Evolutionary conservation across 2,797 vertebrate species (phyloP), one percentile per base, ranked within the genome.

Genomic region (Sarcoramphus papa): DNA sequence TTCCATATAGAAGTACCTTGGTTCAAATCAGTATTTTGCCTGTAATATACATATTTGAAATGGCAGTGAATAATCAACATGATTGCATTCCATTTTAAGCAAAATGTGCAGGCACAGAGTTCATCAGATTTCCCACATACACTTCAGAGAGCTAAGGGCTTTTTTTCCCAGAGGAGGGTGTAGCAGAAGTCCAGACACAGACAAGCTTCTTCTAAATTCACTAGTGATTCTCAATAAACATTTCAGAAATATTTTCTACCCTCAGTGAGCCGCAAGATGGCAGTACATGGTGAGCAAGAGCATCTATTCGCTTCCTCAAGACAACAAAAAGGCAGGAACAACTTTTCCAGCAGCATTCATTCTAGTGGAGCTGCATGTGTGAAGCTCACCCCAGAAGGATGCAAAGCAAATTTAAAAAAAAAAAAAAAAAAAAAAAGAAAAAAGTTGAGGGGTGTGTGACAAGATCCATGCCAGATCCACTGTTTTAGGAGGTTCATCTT

Each of bases 401-500:
- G 7, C 20, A 74, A 85, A 82, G 30, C 1, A 41, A 65, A 54
- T 14, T n/a, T 1, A 24, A 35, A 41, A 13, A 22, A 27, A 5
- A 8, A 10, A 22, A 27, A 5, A 8, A 10, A 12, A 12, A 35
- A 37, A 37, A 9, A 37, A 37, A 37, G 37, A 37, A 41, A 27
- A 47, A 30, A 53, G 1, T 0, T 24, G 33, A 77, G 6, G 10
- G 7, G 4, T 12, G 0, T 8, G 9, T 43, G 35, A 82, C 37
- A 90, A 81, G 33, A 59, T 23, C 13, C 9, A 53, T 12, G 11
- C 15, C 30, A 73, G 40, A 87, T 27, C 2, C 6, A 28, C 15
- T 40, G 4, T 6, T 85, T 9, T 22, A 50, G 7, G 22, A 84
- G 5, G 15, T 54, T 67, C 17, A 54, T 24, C 40, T 54, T 81